Percentiles rank a stretch among this genome's conserved stretches.
These are phyloP conservation scores for Uloborus diversus DNA, from an alignment of 1,140 invertebrate genomes.

Conservation along the genomic window DNA sequence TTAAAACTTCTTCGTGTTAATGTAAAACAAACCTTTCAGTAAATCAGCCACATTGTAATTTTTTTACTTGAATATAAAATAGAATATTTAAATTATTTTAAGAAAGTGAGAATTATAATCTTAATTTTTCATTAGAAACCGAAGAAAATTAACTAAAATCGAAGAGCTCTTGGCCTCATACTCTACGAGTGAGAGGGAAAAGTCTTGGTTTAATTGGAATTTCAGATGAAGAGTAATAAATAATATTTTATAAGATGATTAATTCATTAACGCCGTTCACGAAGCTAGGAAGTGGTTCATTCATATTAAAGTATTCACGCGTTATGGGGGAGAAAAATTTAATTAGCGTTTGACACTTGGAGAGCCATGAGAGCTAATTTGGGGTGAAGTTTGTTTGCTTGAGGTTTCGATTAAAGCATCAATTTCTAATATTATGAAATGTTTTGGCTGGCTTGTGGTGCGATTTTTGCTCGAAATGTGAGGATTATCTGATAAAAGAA, in stretches of 20 bases:
- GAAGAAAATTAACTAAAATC: no score
- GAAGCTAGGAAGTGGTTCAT: not conserved
- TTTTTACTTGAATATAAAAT: no score
- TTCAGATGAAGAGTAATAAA: not conserved
- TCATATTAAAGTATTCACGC: not conserved
- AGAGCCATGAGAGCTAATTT: not conserved
- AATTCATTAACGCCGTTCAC: not conserved
- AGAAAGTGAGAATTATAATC: no score
- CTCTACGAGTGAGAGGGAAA: no score
- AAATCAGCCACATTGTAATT: no score
- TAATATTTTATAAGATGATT: not conserved
- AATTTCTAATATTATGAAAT: not conserved
- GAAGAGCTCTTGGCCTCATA: no score
- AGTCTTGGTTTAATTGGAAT: not conserved
- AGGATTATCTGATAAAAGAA: no score
- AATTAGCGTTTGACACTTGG: not conserved
- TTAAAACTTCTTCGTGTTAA: no score
- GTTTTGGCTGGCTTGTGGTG: not conserved
- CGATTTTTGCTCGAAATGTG: no score
- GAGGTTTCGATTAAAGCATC: not conserved
- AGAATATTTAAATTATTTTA: no score
- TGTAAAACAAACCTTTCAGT: no score
- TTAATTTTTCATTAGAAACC: no score
- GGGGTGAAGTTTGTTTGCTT: not conserved
- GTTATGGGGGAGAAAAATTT: not conserved